Conservation (phyloP, 64 coral and sea anemone genomes). For the Dendronephthya gigantea region DNA sequence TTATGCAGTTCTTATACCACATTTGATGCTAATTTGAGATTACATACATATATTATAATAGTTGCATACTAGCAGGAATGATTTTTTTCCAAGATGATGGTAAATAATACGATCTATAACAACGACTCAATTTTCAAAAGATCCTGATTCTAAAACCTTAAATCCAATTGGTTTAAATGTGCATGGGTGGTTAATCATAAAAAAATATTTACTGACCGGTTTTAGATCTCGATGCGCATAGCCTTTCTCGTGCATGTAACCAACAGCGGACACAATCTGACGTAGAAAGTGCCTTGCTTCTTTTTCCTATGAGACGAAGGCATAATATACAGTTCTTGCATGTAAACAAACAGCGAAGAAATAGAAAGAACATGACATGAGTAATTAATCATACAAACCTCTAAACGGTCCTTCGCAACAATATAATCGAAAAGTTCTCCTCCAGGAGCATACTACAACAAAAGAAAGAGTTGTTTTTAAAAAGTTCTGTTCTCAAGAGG, state of each 20-base stretch:
- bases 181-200: neutral
- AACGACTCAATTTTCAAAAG: too few species aligned
- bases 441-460: constrained; percentile 71
- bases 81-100: too few species aligned
- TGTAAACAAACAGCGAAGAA: neutral
- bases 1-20: too few species aligned
- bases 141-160: too few species aligned
- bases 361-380: neutral
- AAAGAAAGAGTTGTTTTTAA: neutral
- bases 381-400: constrained; percentile 52
- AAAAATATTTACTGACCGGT: constrained; percentile 50
- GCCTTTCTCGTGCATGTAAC: constrained; percentile 88
- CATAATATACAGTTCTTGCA: neutral
- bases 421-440: constrained; percentile 98
- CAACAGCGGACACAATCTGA: constrained; percentile 93
- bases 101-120: too few species aligned
- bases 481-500: too few species aligned
- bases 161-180: neutral
- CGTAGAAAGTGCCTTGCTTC: constrained; percentile 85
- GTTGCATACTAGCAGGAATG: too few species aligned
- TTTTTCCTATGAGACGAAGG: constrained; percentile 43
- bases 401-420: constrained; percentile 85
- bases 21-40: too few species aligned
- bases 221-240: constrained; percentile 97
- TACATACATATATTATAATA: too few species aligned